Percentiles rank a stretch among this genome's conserved stretches.
Evolutionary conservation across 2,888 invertebrate species (phyloP).

Genomic region (Drosophila stalkeri): DNA sequence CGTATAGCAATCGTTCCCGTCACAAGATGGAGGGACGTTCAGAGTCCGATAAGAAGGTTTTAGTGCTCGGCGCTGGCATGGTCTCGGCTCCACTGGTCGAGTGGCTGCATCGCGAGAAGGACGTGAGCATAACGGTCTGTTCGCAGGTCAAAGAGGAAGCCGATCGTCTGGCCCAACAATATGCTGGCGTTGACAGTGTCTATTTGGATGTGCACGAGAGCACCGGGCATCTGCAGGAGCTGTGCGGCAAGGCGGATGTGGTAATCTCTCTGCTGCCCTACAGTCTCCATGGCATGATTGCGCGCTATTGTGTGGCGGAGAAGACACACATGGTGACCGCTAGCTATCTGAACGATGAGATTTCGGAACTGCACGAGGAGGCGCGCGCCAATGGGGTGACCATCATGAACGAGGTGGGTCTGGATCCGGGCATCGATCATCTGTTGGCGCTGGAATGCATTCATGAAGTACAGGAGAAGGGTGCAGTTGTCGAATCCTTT

Average conservation of each 20-base stretch:
- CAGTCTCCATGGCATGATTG: slow-evolving; percentile 93
- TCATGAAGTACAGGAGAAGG: slow-evolving; percentile 94
- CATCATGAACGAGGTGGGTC: slow-evolving; percentile 97
- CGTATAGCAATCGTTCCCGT: slow-evolving; percentile 88
- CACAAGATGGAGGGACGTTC: slow-evolving; percentile 90
- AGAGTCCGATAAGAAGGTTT: slow-evolving; percentile 89
- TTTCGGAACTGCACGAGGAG: slow-evolving; percentile 92
- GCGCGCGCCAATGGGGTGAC: slow-evolving; percentile 96
- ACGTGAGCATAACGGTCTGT: slow-evolving; percentile 93
- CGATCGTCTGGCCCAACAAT: slow-evolving; percentile 91
- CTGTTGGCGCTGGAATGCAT: slow-evolving; percentile 98
- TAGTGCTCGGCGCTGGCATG: slow-evolving; percentile 97
- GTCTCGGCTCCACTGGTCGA: slow-evolving; percentile 98
- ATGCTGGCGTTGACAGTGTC: slow-evolving; percentile 91
- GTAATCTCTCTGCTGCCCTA: slow-evolving; percentile 96
- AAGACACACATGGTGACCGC: slow-evolving; percentile 98
- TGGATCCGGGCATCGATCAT: slow-evolving; percentile 99
- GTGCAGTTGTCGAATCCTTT: slow-evolving; percentile 97
- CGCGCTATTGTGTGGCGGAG: slow-evolving; percentile 93
- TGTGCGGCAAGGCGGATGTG: slow-evolving; percentile 91
- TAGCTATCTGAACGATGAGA: slow-evolving; percentile 95
- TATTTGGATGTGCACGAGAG: slow-evolving; percentile 93
- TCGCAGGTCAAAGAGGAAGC: slow-evolving; percentile 95
- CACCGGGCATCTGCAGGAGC: slow-evolving; percentile 88
- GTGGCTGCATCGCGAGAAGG: slow-evolving; percentile 93